Evolutionary conservation across 2,888 invertebrate genomes (phyloP), one percentile per base, ranked within the genome.

Genomic region (Elmis aenea): DNA sequence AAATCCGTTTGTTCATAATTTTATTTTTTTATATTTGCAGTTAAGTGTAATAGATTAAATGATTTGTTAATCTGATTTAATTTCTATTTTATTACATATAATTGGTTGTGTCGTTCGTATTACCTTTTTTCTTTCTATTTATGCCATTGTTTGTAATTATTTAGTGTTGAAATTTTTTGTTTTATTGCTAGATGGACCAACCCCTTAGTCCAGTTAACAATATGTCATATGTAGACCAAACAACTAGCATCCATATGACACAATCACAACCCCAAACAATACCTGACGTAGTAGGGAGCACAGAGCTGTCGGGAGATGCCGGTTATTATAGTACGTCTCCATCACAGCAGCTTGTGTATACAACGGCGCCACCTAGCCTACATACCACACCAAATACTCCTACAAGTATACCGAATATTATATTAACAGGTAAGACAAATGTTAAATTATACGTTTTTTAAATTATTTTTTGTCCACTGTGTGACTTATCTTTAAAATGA

Each of bases 321-420:
- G 71, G 71, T 33, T 74, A 80, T 61, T 73, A 80, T 46, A 81
- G 72, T 56, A 76, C 79, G 52, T 73, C 77, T n/a, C 71, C 76
- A 51, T 69, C 72, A 61, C 39, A 43, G 64, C 55, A 75, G 71
- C 58, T 66, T 52, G 60, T 67, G 18, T 73, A 70, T 48, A 64
- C 61, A 42, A 73, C 75, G 28, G 73, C 76, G 5, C 77, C 76
- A 50, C 65, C 66, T 13, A 64, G 65, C 45, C 39, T 66, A 43
- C 66, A 66, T 42, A 67, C 68, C 21, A 79, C 81, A 47, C 81
- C 81, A 46, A 80, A 84, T 70, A 86, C 87, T 57, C 86, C 87
- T 52, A 83, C 83, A 52, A 77, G 76, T 70, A 82, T 85, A 70
- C 85, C 85, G 50, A 83, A 85, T 69, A 88, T 89, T 66, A 84